Base-by-base conservation (phyloP, 2,888 invertebrate genomes). In the Laspeyria flexula region DNA sequence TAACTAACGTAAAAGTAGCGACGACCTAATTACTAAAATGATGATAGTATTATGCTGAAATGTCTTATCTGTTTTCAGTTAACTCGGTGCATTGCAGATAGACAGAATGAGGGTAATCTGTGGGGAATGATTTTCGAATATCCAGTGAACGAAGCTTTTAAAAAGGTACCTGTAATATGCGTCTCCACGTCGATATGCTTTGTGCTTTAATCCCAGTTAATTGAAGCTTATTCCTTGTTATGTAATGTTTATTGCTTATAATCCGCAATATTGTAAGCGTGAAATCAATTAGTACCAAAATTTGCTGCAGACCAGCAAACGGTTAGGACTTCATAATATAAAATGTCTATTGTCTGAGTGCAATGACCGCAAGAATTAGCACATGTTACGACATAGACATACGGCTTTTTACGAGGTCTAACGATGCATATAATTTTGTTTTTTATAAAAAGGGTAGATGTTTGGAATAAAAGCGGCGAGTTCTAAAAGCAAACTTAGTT, bases 331-430 rank as follows among this genome's bases (percentile, higher is more conserved):
- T 35, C 50, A 43, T 23, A 30, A 13, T 11, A 45, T 25, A 25
- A n/a, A 25, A 10, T 46, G 29, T 23, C 40, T 57, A 55, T 55
- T 55, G 57, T 60, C 37, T 33, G 35, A 48, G 60, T 35, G 46
- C 70, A 63, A 54, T 55, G 66, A 55, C 60, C 57, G 48, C 43
- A 48, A 25, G 37, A 54, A 51, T 41, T 54, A 56, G 43, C 65
- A 56, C 54, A 56, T 64, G 55, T 50, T 58, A 64, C 49, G 29
- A 38, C 50, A 43, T 60, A 40, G 29, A 31, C 48, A 43, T 60
- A 40, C 30, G 31, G 29, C 35, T 57, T 67, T 55, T 46, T 51
- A 43, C 7, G 43, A 48, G 29, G 27, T 27, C 35, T 30, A 47
- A 39, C 43, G 47, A 49, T 51, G 44, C 37, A 29, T 44, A 31